Evolutionary conservation across 2,113 vertebrate species (phyloP).

Genomic region (Scatophagus argus): DNA sequence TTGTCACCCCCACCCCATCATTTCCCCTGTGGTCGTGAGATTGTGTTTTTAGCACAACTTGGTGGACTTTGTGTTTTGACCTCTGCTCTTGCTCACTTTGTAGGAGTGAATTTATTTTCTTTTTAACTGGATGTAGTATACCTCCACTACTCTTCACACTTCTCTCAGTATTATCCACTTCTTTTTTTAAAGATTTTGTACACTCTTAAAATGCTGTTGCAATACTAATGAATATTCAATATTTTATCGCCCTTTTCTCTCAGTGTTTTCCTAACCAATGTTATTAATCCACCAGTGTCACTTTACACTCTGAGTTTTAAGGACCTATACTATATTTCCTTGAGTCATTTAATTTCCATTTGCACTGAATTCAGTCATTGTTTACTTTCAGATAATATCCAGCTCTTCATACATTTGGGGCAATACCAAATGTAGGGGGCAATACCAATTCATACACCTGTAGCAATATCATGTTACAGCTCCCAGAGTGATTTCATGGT

Average conservation of each 20-base stretch:
- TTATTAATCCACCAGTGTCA: constrained; percentile 63
- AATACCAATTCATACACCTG: constrained; percentile 67
- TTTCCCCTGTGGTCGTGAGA: constrained; percentile 88
- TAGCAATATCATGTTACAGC: constrained; percentile 58
- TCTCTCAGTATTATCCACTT: constrained; percentile 65
- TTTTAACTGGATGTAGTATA: constrained; percentile 63
- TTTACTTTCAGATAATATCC: constrained; percentile 53
- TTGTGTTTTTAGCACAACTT: constrained; percentile 81
- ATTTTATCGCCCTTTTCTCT: constrained; percentile 58
- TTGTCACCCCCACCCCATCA: constrained; percentile 53
- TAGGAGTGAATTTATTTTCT: constrained; percentile 84
- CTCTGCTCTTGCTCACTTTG: constrained; percentile 89
- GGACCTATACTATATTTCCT: constrained; percentile 59
- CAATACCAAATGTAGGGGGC: constrained; percentile 60
- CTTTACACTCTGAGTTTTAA: constrained; percentile 50
- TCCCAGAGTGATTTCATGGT: constrained; percentile 19
- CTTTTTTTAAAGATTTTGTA: constrained; percentile 68
- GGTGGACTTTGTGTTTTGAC: constrained; percentile 82
- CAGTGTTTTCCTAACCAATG: constrained; percentile 38
- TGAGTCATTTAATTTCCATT: constrained; percentile 45
- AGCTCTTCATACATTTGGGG: constrained; percentile 40
- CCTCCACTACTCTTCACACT: constrained; percentile 64
- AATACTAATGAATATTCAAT: constrained; percentile 79
- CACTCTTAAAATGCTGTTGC: constrained; percentile 83
- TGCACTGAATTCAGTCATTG: constrained; percentile 51